Evolutionary conservation across 30 jellyfish, hydroid and myxozoan genomes (phyloP).

Genomic region (Aurelia sp.): DNA sequence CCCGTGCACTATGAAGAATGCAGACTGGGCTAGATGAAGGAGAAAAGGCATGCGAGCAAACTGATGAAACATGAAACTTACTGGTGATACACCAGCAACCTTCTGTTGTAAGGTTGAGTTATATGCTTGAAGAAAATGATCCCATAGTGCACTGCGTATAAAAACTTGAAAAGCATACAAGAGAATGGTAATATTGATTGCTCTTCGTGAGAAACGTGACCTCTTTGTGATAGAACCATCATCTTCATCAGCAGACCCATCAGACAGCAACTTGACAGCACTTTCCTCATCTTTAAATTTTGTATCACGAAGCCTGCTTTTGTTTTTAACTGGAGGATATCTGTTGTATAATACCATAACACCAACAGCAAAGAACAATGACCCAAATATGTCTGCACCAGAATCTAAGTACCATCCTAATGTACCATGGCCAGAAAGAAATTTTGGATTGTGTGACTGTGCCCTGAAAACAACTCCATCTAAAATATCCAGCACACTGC

Average conservation of each 20-base stretch:
- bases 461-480: conserved; percentile 95
- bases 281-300: conserved; percentile 80
- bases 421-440: conserved; percentile 91
- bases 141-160: conserved; percentile 92
- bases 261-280: conserved; percentile 76
- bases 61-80: conserved; percentile 38
- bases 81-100: conserved; percentile 83
- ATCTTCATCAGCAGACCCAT: conserved; percentile 76
- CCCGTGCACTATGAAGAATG: too few species aligned
- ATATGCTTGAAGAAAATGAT: conserved; percentile 82
- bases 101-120: conserved; percentile 62
- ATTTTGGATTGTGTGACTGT: conserved; percentile 53
- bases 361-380: conserved; percentile 72
- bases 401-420: conserved; percentile 90
- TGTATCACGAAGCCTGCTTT: conserved; percentile 7
- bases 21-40: too few species aligned
- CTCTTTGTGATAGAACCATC: conserved; percentile 28
- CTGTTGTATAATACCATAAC: conserved; percentile 54
- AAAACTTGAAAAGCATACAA: conserved; percentile 78
- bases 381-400: conserved; percentile 86
- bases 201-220: conserved; percentile 67
- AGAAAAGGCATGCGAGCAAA: not conserved
- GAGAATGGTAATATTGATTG: conserved; percentile 70
- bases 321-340: conserved; percentile 74
- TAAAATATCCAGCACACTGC: conserved; percentile 78